A percentile compares a stretch with the other conserved stretches of the same genome.
phyloP scores from a whole-genome alignment of 2,113 vertebrate species.

The Trachemys scripta region DNA sequence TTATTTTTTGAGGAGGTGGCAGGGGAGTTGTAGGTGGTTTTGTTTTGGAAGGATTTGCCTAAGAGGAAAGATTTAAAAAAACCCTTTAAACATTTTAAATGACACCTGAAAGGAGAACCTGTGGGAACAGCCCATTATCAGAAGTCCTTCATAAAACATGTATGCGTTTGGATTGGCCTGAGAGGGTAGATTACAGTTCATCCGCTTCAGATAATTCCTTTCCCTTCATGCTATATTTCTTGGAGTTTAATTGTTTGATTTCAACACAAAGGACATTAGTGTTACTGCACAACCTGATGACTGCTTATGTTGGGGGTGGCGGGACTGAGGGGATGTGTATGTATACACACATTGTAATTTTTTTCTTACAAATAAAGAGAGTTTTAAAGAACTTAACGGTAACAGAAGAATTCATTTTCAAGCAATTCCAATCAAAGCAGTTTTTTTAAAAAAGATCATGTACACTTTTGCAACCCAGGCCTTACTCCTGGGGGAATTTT shows the following conservation, averaged over 20 bases:
- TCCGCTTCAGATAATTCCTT: not conserved
- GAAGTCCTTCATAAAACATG: not conserved
- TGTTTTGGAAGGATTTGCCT: not conserved
- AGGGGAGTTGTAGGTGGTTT: not conserved
- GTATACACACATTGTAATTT: not conserved
- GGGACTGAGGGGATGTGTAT: not conserved
- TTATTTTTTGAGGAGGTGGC: not conserved
- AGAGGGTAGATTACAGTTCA: not conserved
- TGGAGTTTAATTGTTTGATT: not conserved
- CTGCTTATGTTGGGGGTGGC: not conserved
- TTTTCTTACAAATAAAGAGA: not conserved
- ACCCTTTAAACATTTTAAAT: not conserved
- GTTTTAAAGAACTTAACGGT: not conserved
- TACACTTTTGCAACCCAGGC: too few relatives aligned
- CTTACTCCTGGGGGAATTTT: too few relatives aligned
- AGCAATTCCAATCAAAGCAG: too few relatives aligned
- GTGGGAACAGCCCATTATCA: not conserved
- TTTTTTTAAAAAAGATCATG: too few relatives aligned
- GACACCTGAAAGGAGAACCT: not conserved
- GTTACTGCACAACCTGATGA: not conserved
- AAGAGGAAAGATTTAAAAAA: not conserved
- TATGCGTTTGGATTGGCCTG: not conserved
- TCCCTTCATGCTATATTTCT: not conserved
- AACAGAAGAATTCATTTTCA: not conserved
- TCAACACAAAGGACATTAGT: not conserved